Evolutionary conservation across 1,140 invertebrate species (phyloP).

Genomic region (Cherax destructor): DNA sequence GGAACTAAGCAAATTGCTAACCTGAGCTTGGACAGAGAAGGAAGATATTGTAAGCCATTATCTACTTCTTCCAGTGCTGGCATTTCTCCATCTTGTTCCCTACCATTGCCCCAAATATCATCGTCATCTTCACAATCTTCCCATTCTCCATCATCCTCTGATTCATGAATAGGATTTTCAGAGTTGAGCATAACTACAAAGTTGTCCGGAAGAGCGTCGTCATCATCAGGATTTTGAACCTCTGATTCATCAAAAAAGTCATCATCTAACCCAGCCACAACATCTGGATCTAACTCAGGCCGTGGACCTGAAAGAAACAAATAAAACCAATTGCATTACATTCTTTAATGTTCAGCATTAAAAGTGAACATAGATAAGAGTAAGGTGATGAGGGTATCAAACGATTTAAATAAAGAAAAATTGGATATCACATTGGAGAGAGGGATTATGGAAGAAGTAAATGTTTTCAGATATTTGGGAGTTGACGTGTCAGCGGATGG

Average conservation of each 20-base stretch:
- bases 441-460: too few species aligned
- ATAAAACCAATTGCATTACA: background rate
- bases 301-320: slow-evolving; percentile 78
- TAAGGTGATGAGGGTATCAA: too few species aligned
- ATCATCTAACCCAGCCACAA: slow-evolving; percentile 94
- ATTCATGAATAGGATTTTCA: slow-evolving; percentile 26
- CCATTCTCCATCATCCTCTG: slow-evolving; percentile 33
- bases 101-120: slow-evolving; percentile 22
- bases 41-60: slow-evolving; percentile 4
- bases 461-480: too few species aligned
- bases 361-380: too few species aligned
- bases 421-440: too few species aligned
- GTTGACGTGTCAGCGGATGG: too few species aligned
- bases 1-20: background rate
- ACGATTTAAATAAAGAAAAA: too few species aligned
- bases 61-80: background rate
- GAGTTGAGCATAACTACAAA: slow-evolving; percentile 60
- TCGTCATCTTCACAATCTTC: slow-evolving; percentile 50
- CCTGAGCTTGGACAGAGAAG: slow-evolving; percentile 38
- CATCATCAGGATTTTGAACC: slow-evolving; percentile 33
- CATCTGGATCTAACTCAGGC: slow-evolving; percentile 92
- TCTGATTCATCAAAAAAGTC: slow-evolving; percentile 76
- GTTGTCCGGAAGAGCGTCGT: slow-evolving; percentile 48
- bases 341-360: too few species aligned
- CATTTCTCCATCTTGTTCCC: slow-evolving; percentile 43